phyloP scores from a whole-genome alignment of 2,113 vertebrate species.

The Bagarius yarrelli region DNA sequence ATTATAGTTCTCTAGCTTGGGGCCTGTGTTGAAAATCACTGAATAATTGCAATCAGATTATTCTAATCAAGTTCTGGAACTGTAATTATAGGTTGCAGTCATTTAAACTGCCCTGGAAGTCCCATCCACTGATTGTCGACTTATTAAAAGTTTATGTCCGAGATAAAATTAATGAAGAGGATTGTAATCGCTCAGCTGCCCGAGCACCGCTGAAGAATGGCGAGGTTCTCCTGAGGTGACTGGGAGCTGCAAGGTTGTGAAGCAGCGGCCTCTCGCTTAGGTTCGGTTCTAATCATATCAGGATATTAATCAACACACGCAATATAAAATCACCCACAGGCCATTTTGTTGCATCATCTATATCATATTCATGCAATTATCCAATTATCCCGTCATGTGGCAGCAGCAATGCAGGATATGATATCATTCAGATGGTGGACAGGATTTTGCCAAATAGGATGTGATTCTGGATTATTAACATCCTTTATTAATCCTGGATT shows the following conservation, averaged over 20 bases:
- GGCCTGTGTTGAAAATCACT: constrained; percentile 98
- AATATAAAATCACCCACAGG: constrained; percentile 12
- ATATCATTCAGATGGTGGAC: background rate
- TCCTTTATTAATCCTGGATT: no score
- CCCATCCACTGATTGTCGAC: constrained; percentile 86
- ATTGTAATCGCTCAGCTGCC: constrained; percentile 83
- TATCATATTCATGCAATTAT: background rate
- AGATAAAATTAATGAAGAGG: constrained; percentile 99
- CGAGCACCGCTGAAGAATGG: constrained; percentile 63
- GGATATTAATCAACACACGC: constrained; percentile 25
- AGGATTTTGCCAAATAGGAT: no score
- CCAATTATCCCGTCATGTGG: background rate
- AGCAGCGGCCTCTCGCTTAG: constrained; percentile 8
- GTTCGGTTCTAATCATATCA: background rate
- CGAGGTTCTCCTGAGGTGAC: constrained; percentile 6
- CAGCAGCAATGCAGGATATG: background rate
- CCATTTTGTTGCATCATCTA: background rate
- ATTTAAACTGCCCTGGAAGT: constrained; percentile 94
- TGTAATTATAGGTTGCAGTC: constrained; percentile 99
- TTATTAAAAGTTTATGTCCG: constrained; percentile 99
- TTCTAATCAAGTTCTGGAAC: constrained; percentile 98
- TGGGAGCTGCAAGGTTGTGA: constrained; percentile 1
- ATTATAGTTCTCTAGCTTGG: constrained; percentile 99
- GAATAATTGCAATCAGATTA: constrained; percentile 99
- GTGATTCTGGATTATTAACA: no score